Evolutionary conservation across 2,113 vertebrate genomes (phyloP).

Genomic region (Ifrita kowaldi): DNA sequence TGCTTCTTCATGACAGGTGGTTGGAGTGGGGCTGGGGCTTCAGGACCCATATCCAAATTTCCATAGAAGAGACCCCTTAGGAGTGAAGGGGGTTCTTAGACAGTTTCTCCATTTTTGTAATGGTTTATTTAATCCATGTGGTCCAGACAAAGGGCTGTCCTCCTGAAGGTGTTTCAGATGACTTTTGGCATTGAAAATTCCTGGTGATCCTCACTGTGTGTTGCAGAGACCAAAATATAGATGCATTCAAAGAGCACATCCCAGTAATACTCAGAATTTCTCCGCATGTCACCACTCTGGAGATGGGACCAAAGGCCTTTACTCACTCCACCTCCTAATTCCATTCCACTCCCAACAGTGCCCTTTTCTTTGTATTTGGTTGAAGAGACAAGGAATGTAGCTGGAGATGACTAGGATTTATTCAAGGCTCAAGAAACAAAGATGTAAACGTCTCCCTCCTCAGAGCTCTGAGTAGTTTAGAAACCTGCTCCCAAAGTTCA

Average conservation of each 20-base stretch:
- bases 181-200: conserved; percentile 49
- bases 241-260: neutral
- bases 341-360: neutral
- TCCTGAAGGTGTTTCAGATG: neutral
- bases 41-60: neutral
- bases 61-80: neutral
- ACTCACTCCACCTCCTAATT: neutral
- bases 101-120: neutral
- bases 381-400: neutral
- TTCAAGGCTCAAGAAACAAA: neutral
- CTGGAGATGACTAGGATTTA: neutral
- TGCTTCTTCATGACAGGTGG: neutral
- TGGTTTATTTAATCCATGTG: neutral
- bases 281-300: neutral
- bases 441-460: neutral
- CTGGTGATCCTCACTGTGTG: neutral
- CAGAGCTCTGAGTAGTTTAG: neutral
- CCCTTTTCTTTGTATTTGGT: neutral
- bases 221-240: neutral
- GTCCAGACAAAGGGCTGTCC: neutral
- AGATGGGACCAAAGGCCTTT: neutral
- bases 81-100: neutral
- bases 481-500: neutral
- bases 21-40: neutral
- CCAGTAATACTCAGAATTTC: neutral